Evolutionary conservation across 2,797 vertebrate species (phyloP), one percentile per base, ranked within the genome.

Genomic region (Pseudochromis fuscus): DNA sequence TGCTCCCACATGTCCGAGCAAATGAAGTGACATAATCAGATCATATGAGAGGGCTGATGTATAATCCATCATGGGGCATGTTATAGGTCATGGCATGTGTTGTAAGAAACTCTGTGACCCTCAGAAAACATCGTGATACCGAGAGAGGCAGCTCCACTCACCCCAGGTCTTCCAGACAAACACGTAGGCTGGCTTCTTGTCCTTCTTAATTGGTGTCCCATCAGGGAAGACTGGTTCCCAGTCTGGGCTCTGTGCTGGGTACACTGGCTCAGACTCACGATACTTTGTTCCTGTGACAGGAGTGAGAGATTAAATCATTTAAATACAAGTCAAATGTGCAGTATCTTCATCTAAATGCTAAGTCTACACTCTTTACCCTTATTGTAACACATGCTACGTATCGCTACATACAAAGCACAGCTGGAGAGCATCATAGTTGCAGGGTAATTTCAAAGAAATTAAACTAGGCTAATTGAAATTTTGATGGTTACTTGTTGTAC

Each of bases 111-210:
- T 60, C 45, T 50, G 13, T 46, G 50, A 79, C 46, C 68, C 44
- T 30, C 12, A 21, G 19, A 66, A 16, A 1, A 5, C 3, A 1
- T 19, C 30, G 4, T 35, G 2, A 51, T 3, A 5, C n/a, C n/a
- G n/a, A 33, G 31, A 51, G 23, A 25, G 10, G 3, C 30, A 9
- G 46, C 44, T 40, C 18, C 50, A 30, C 95, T 93, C 84, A 97
- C 97, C 95, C 92, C 95, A 95, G 0, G 95, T 92, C 89, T 97
- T 96, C 96, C 97, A 98, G 11, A 98, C 96, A 51, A 96, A 97
- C 88, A 98, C 96, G 45, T 96, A 98, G n/a, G 77, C 90, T 0
- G 95, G 95, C 2, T 86, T 94, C 75, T 89, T 94, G 21, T 87
- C 89, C 30, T 91, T 87, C 61, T 81, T 63, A 1, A 96, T 78